phyloP scores from a whole-genome alignment of 2,888 invertebrate species.

The Bibio marci region DNA sequence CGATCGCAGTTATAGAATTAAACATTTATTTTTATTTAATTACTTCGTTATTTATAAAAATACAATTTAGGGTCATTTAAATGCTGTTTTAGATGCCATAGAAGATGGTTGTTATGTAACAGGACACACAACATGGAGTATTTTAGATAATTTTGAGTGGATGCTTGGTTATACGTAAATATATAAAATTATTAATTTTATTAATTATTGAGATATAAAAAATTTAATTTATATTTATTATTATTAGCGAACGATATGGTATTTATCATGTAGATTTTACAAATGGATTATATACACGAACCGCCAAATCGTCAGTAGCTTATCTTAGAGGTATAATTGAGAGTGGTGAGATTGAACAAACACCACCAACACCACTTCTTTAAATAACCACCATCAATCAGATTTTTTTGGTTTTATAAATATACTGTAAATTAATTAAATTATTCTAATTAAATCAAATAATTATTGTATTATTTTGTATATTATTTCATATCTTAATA shows the following conservation, averaged over 20 bases:
- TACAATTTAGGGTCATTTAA: constrained; percentile 7
- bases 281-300: constrained; percentile 35
- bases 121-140: not conserved
- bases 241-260: constrained; percentile 42
- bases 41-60: too few relatives aligned
- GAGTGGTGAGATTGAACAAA: too few relatives aligned
- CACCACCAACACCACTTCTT: too few relatives aligned
- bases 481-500: too few relatives aligned
- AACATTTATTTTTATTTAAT: too few relatives aligned
- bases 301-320: constrained; percentile 39
- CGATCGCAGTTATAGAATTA: not conserved
- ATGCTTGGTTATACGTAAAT: constrained; percentile 11
- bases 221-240: constrained; percentile 2
- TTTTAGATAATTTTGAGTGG: not conserved
- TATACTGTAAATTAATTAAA: too few relatives aligned
- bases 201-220: constrained; percentile 2
- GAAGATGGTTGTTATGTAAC: not conserved
- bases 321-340: constrained; percentile 35
- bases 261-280: constrained; percentile 45
- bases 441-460: too few relatives aligned
- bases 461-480: too few relatives aligned
- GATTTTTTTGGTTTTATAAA: too few relatives aligned
- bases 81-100: not conserved
- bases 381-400: too few relatives aligned
- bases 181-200: constrained; percentile 1